These are phyloP conservation scores for Caenorhabditis becei DNA, from an alignment of 2,888 invertebrate genomes.

Conservation along the genomic window DNA sequence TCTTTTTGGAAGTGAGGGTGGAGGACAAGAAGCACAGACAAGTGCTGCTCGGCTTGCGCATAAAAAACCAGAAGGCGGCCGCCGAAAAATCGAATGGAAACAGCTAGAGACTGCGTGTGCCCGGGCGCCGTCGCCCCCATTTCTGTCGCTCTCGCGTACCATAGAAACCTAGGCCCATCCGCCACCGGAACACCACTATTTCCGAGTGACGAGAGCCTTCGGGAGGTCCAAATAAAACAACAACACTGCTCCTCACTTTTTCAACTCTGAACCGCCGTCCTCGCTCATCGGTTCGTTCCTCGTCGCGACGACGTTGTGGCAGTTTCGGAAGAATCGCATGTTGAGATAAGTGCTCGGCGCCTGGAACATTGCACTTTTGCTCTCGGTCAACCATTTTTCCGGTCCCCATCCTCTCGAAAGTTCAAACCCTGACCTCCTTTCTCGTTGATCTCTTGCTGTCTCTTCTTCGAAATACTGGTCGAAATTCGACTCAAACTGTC, in stretches of 20 bases:
- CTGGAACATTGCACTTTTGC: conserved; percentile 28
- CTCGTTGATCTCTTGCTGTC: conserved; percentile 43
- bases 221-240: conserved; percentile 14
- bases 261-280: conserved; percentile 45
- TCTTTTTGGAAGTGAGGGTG: not conserved
- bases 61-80: not conserved
- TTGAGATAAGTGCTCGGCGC: conserved; percentile 43
- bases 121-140: not conserved
- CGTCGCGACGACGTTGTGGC: conserved; percentile 36
- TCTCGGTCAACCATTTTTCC: not conserved
- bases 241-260: conserved; percentile 38
- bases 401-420: not conserved
- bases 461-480: conserved; percentile 40
- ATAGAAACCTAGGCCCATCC: conserved; percentile 29
- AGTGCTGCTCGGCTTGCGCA: not conserved
- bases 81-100: not conserved
- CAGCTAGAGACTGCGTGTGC: not conserved
- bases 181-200: conserved; percentile 47
- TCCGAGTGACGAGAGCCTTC: conserved; percentile 28
- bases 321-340: conserved; percentile 53
- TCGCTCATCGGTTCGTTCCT: conserved; percentile 37
- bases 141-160: conserved; percentile 6
- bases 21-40: too few species aligned
- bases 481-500: conserved; percentile 54
- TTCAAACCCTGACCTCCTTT: conserved; percentile 29